Evolutionary conservation across 2,113 vertebrate genomes (phyloP), one percentile per base, ranked within the genome.

Genomic region (Sterna hirundo): DNA sequence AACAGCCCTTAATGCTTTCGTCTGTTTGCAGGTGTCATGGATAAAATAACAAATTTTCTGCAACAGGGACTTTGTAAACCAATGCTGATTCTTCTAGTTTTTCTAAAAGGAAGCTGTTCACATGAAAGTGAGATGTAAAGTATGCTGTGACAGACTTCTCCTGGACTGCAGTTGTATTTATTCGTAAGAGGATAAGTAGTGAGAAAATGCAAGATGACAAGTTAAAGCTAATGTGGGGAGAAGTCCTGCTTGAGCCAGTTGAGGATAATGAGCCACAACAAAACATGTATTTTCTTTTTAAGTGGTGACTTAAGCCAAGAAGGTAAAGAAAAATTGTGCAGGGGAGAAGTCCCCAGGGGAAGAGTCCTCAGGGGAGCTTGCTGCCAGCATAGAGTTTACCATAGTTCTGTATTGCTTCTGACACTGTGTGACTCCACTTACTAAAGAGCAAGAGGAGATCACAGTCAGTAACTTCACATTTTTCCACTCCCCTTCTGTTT

Each of bases 401-500:
- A 17, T 76, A 42, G 23, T 27, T 84, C 54, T 60, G 6, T 60
- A 34, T 44, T 5, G 1, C 26, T 84, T 80, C 51, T 92, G 69
- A 75, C 15, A 21, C 27, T 20, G 25, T 42, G 17, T 42, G 32
- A 34, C 51, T 74, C 29, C 21, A 6, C 2, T 78, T 83, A 34
- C 29, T 58, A 6, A 62, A 81, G 61, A 70, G 51, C 40, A 47
- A 64, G 55, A 86, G 34, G 69, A 82, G 34, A 78, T 82, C 49
- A 44, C 42, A 40, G 25, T 62, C 38, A 65, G 68, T n/a, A 82
- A 60, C 69, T 68, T 74, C 11, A 64, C 26, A 34, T 47, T 93
- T 96, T 95, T 84, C 57, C 15, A 9, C 46, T 88, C 25, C 22
- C 44, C 11, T 80, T 75, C 52, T 76, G 74, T 79, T 91, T 95